A percentile compares a stretch with the other conserved stretches of the same genome.
phyloP scores from a whole-genome alignment of 1,140 invertebrate species.

The Drosophila nikananu region DNA sequence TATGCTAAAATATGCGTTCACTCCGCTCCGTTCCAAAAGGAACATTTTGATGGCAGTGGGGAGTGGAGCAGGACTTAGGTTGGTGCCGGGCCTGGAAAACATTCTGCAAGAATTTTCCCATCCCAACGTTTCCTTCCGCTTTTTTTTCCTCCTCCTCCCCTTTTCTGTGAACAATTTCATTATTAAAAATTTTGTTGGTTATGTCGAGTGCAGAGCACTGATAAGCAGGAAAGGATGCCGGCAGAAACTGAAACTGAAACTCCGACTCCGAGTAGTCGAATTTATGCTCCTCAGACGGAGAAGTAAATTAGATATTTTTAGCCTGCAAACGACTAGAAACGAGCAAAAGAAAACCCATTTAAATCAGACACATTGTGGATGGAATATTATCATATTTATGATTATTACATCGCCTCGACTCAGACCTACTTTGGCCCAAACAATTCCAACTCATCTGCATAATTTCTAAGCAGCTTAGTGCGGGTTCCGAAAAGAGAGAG shows the following conservation, averaged over 20 bases:
- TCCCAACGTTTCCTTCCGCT: constrained; percentile 30
- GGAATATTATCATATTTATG: constrained; percentile 66
- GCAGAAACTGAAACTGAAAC: neutral
- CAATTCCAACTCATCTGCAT: constrained; percentile 67
- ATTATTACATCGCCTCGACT: constrained; percentile 31
- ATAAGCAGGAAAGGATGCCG: constrained; percentile 58
- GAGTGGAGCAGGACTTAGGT: neutral
- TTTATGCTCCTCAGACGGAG: constrained; percentile 1
- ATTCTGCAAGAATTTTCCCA: constrained; percentile 65
- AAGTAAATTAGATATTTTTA: constrained; percentile 39
- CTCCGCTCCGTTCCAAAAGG: constrained; percentile 30
- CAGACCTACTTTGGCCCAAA: constrained; percentile 33
- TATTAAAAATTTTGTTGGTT: constrained; percentile 71
- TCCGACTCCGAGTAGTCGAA: constrained; percentile 2
- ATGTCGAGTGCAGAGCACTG: constrained; percentile 73
- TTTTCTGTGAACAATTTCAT: constrained; percentile 63
- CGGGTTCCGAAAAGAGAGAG: neutral
- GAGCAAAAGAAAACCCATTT: constrained; percentile 50
- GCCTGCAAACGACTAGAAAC: constrained; percentile 17
- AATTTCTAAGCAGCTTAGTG: constrained; percentile 69
- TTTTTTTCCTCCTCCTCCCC: neutral
- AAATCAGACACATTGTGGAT: constrained; percentile 65
- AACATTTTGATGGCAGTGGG: constrained; percentile 27
- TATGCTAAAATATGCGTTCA: constrained; percentile 79
- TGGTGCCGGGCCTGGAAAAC: constrained; percentile 31